Conservation (phyloP, 2,113 vertebrate genomes). For the Phalacrocorax pelagicus region DNA sequence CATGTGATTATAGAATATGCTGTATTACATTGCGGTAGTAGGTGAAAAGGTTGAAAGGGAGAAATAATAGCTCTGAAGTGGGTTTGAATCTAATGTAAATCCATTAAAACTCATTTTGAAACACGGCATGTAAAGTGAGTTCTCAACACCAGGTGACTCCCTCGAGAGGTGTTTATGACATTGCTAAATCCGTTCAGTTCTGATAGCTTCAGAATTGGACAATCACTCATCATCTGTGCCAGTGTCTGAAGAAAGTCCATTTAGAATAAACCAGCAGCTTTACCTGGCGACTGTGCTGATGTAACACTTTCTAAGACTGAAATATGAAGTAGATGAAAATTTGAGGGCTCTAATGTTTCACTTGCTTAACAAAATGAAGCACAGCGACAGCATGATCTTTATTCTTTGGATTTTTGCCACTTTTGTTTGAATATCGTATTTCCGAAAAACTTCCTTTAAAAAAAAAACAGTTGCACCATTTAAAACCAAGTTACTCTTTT, state of each 20-base stretch:
- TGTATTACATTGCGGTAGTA: not conserved
- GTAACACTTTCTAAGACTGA: constrained; percentile 1
- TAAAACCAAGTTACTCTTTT: not conserved
- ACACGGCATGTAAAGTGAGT: constrained; percentile 12
- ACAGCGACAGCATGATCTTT: not conserved
- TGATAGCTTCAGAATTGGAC: constrained; percentile 61
- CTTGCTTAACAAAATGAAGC: not conserved
- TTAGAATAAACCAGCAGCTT: constrained; percentile 34
- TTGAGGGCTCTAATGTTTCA: constrained; percentile 1
- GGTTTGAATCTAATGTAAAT: not conserved
- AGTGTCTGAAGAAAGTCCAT: constrained; percentile 40
- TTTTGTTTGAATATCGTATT: not conserved
- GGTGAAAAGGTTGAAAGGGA: not conserved
- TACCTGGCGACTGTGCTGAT: constrained; percentile 7
- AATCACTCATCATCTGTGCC: constrained; percentile 59
- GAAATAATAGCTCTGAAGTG: constrained; percentile 6
- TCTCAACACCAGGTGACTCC: constrained; percentile 59
- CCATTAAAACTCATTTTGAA: constrained; percentile 43
- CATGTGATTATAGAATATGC: not conserved
- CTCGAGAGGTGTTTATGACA: constrained; percentile 64
- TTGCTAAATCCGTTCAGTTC: constrained; percentile 58
- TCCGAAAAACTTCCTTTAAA: not conserved
- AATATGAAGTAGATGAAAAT: not conserved
- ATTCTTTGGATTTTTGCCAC: not conserved
- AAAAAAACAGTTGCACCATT: not conserved